Percentiles rank a stretch among this genome's conserved stretches.
These are phyloP conservation scores for Dryadula phaetusa DNA, from an alignment of 2,888 invertebrate genomes.

Conservation along the genomic window DNA sequence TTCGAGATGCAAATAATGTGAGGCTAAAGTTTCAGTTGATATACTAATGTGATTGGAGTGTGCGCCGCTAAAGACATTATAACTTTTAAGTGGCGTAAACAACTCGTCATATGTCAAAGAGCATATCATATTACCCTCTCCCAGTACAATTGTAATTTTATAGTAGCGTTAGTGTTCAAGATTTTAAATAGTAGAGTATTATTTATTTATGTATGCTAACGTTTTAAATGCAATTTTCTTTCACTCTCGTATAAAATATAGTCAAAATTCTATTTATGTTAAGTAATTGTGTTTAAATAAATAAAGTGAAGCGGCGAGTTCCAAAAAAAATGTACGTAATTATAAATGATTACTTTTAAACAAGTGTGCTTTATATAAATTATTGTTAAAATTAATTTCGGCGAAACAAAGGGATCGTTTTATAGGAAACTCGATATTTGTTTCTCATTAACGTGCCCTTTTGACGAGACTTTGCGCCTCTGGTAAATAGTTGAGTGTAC, in stretches of 20 bases:
- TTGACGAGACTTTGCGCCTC: slow-evolving; percentile 27
- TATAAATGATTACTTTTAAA: background rate
- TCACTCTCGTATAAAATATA: background rate
- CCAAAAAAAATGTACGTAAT: slow-evolving; percentile 2
- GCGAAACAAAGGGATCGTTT: slow-evolving; percentile 32
- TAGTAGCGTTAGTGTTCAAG: background rate
- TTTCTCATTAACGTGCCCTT: slow-evolving; percentile 33
- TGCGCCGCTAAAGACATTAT: slow-evolving; percentile 61
- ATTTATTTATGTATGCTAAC: background rate
- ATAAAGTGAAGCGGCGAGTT: background rate
- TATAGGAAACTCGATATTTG: slow-evolving; percentile 35
- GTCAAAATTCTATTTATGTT: background rate
- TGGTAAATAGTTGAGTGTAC: slow-evolving; percentile 32
- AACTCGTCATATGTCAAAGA: slow-evolving; percentile 48
- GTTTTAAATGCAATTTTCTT: no score
- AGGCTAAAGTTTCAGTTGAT: slow-evolving; percentile 62
- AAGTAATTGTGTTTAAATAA: background rate
- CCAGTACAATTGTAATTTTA: slow-evolving; percentile 5
- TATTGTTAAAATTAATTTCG: slow-evolving; percentile 35
- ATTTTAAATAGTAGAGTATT: background rate
- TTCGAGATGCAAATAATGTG: slow-evolving; percentile 67
- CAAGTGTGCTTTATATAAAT: slow-evolving; percentile 21
- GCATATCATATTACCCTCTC: slow-evolving; percentile 36
- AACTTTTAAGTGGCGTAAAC: slow-evolving; percentile 71
- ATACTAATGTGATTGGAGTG: slow-evolving; percentile 71